phyloP scores from a whole-genome alignment of 1,140 invertebrate species.

The Gonatopus flavifemur region DNA sequence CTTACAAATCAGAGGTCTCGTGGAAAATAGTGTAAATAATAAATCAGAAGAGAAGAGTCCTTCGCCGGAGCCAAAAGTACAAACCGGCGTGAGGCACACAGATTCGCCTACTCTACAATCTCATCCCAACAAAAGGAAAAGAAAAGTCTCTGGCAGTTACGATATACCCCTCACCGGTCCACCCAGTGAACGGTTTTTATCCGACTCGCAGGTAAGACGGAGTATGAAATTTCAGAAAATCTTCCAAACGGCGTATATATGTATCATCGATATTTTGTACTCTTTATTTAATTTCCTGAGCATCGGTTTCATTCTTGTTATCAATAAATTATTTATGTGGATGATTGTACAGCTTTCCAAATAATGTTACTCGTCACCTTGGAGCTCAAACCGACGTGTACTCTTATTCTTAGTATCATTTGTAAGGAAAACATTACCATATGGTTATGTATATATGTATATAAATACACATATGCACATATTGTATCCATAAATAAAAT shows the following conservation, averaged over 20 bases:
- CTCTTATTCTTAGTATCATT: conserved; percentile 17
- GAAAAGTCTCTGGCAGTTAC: conserved; percentile 70
- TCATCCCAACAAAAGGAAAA: conserved; percentile 67
- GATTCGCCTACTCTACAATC: conserved; percentile 47
- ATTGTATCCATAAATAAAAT: too few species aligned
- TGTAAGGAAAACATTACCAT: conserved; percentile 4
- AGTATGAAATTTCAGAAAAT: background rate
- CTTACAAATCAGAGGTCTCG: conserved; percentile 86
- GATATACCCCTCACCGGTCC: conserved; percentile 68
- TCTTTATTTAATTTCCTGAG: conserved; percentile 22
- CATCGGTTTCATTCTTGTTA: conserved; percentile 19
- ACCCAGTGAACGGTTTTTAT: conserved; percentile 65
- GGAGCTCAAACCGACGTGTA: conserved; percentile 23
- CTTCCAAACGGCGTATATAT: background rate
- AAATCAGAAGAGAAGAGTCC: conserved; percentile 49
- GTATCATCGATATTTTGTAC: background rate
- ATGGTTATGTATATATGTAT: background rate
- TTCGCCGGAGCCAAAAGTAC: conserved; percentile 47
- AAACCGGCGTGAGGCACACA: conserved; percentile 40
- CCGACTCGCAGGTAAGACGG: conserved; percentile 67
- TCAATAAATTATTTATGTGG: conserved; percentile 18
- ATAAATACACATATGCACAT: too few species aligned
- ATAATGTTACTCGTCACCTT: conserved; percentile 35
- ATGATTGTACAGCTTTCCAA: conserved; percentile 43
- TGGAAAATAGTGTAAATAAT: conserved; percentile 73